These are phyloP conservation scores for Drosophila lacertosa DNA, from an alignment of 1,140 invertebrate genomes.

Conservation along the genomic window DNA sequence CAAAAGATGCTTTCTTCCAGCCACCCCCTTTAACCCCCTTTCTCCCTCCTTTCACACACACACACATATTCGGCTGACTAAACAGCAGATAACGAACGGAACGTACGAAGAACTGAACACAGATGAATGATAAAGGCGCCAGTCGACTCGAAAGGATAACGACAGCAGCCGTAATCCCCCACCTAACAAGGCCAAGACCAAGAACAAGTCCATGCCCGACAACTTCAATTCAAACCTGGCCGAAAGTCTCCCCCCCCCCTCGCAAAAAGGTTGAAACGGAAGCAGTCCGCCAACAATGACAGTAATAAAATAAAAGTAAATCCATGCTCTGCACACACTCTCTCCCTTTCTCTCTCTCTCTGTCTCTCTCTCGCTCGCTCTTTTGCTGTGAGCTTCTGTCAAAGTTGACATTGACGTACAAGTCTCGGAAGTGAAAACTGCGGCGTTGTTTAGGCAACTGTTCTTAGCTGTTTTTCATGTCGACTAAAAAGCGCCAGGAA, in stretches of 20 bases:
- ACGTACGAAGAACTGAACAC: conserved; percentile 35
- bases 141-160: conserved; percentile 71
- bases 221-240: conserved; percentile 6
- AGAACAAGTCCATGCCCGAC: not conserved
- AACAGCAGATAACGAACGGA: conserved; percentile 73
- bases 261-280: conserved; percentile 36
- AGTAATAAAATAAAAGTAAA: conserved; percentile 83
- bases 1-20: conserved; percentile 36
- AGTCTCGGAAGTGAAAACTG: conserved; percentile 66
- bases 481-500: conserved; percentile 7
- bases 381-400: conserved; percentile 58
- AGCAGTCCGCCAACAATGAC: conserved; percentile 62
- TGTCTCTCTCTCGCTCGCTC: not conserved
- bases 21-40: conserved; percentile 14
- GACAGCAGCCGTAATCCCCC: conserved; percentile 24
- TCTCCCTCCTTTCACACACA: not conserved
- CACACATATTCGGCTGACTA: conserved; percentile 59
- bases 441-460: conserved; percentile 56
- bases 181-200: not conserved
- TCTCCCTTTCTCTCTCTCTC: not conserved
- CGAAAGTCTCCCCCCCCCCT: not conserved
- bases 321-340: conserved; percentile 57
- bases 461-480: conserved; percentile 71
- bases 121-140: conserved; percentile 72
- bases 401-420: conserved; percentile 79